Base-by-base conservation (phyloP, 2,888 invertebrate species). In the Camptogramma bilineatum region DNA sequence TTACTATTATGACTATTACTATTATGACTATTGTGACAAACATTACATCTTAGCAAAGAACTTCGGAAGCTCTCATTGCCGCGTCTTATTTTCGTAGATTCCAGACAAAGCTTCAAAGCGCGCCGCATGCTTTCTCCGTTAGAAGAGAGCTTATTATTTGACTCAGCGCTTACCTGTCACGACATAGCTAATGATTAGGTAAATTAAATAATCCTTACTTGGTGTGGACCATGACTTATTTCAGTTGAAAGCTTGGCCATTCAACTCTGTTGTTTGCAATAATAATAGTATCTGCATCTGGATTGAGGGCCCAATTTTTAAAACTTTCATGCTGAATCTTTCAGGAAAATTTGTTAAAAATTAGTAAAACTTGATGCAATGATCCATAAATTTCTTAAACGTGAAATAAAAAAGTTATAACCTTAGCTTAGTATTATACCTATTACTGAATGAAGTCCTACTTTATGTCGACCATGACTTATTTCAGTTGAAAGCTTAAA, bases 121-220 rank as follows among this genome's bases (percentile, higher is more conserved):
- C 31, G 72, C 82, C 81, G 81, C 77, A 62, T 73, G 78, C 82
- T 83, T 83, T 82, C 81, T 76, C 81, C 77, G 63, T 62, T 70
- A 5, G 31, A 72, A 64, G 63, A 68, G 70, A 72, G 75, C 73
- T 77, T 79, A 82, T 80, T 79, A 82, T 77, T 79, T 76, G 52
- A 69, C 71, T 64, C 59, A 73, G 64, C 71, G 58, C 57, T 60
- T 46, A 59, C 28, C 74, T 76, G 78, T 76, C 80, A 77, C 77
- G 77, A 78, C 76, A 75, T 72, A 73, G 51, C 60, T 62, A 73
- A 76, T 71, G 71, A 73, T 74, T 73, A 61, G 52, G 44, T 61
- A 75, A 77, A 78, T 80, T 76, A 76, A 74, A 70, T 54, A 52
- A 64, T 64, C 58, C 34, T 39, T 48, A 51, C 53, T 47, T 16